phyloP scores from a whole-genome alignment of 2,888 invertebrate species.

The Leistus spinibarbis region DNA sequence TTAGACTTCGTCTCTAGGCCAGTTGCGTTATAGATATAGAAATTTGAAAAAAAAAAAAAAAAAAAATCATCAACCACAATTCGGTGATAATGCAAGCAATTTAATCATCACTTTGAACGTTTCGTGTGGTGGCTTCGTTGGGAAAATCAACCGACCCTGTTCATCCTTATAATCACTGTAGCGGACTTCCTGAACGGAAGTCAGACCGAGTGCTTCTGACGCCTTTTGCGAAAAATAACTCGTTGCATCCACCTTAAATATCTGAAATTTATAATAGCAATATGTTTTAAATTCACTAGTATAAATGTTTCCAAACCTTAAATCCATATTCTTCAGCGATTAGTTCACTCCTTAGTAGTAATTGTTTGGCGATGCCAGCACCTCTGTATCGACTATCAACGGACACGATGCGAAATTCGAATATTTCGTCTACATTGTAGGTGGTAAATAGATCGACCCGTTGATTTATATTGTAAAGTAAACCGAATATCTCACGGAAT shows the following conservation, averaged over 20 bases:
- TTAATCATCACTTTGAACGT: conserved; percentile 71
- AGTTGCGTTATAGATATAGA: neutral
- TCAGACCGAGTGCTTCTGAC: conserved; percentile 70
- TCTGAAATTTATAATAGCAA: conserved; percentile 55
- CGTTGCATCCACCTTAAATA: conserved; percentile 82
- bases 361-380: conserved; percentile 73
- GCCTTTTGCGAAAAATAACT: conserved; percentile 80
- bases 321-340: conserved; percentile 70
- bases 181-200: conserved; percentile 66
- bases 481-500: conserved; percentile 78
- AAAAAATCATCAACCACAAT: conserved; percentile 35
- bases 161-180: conserved; percentile 75
- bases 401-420: conserved; percentile 82
- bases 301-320: conserved; percentile 67
- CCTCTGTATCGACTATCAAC: conserved; percentile 75
- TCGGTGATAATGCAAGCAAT: conserved; percentile 41
- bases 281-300: neutral
- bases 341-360: conserved; percentile 71
- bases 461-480: conserved; percentile 73
- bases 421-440: conserved; percentile 71
- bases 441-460: conserved; percentile 71
- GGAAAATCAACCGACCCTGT: conserved; percentile 65
- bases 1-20: neutral
- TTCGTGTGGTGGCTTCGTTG: conserved; percentile 71
- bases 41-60: neutral